Conservation (phyloP, 1,140 invertebrate genomes). For the Argopecten irradians region DNA sequence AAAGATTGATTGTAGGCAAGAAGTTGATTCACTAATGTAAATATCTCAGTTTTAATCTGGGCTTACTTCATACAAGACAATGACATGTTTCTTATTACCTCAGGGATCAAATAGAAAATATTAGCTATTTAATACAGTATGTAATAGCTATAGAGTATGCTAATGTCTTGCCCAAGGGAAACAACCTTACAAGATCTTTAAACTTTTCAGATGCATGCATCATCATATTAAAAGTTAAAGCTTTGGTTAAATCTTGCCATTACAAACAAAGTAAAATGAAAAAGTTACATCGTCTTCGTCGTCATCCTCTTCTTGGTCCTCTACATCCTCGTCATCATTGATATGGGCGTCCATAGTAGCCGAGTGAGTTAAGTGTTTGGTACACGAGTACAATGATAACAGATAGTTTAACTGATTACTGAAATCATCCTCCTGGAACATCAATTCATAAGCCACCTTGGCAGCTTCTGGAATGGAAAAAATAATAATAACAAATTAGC, state of each 20-base stretch:
- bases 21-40: too few relatives aligned
- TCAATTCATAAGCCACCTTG: not conserved
- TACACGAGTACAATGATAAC: not conserved
- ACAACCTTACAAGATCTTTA: too few relatives aligned
- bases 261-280: not conserved
- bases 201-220: too few relatives aligned
- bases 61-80: too few relatives aligned
- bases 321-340: not conserved
- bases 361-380: not conserved
- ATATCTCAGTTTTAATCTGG: too few relatives aligned
- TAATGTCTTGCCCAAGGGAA: too few relatives aligned
- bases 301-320: not conserved
- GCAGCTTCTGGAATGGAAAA: not conserved
- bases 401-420: not conserved
- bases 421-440: slow-evolving; percentile 14
- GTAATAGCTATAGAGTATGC: too few relatives aligned
- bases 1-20: too few relatives aligned
- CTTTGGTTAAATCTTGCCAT: not conserved
- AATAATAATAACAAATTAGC: too few relatives aligned
- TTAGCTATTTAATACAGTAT: too few relatives aligned
- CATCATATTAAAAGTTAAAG: not conserved
- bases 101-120: too few relatives aligned
- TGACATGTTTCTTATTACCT: too few relatives aligned
- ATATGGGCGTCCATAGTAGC: not conserved
- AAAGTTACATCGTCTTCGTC: not conserved